These are phyloP conservation scores for Plecotus auritus DNA, from an alignment of 2,113 vertebrate species.

Conservation along the genomic window DNA sequence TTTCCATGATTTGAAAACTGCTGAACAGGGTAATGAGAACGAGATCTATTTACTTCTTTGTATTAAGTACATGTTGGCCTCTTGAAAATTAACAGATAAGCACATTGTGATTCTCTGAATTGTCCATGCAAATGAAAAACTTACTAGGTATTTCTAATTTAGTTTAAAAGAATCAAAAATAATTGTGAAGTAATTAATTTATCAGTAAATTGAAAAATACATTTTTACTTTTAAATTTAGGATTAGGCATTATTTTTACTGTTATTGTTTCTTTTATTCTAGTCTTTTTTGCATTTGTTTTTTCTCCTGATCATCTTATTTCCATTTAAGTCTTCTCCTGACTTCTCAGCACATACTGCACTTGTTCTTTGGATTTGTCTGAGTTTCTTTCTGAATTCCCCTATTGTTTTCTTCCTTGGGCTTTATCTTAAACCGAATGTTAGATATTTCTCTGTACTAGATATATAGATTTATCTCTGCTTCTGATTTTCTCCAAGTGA, in stretches of 20 bases:
- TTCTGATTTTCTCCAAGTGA: neutral
- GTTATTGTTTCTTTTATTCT: neutral
- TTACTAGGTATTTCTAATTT: neutral
- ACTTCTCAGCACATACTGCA: neutral
- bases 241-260: neutral
- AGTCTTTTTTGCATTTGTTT: neutral
- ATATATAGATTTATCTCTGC: neutral
- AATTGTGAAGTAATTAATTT: neutral
- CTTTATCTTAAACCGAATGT: constrained; percentile 1
- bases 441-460: neutral
- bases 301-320: neutral
- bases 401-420: neutral
- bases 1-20: constrained; percentile 85
- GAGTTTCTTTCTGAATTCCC: neutral
- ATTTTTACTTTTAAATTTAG: constrained; percentile 15
- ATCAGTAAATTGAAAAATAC: neutral
- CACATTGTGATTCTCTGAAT: neutral
- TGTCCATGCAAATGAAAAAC: neutral
- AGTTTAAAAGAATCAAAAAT: constrained; percentile 24
- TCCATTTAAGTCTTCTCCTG: neutral
- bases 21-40: constrained; percentile 85
- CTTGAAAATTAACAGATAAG: neutral
- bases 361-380: constrained; percentile 11
- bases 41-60: neutral
- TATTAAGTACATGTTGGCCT: neutral